phyloP scores from a whole-genome alignment of 2,888 invertebrate species.

The Cephus rjabovi region DNA sequence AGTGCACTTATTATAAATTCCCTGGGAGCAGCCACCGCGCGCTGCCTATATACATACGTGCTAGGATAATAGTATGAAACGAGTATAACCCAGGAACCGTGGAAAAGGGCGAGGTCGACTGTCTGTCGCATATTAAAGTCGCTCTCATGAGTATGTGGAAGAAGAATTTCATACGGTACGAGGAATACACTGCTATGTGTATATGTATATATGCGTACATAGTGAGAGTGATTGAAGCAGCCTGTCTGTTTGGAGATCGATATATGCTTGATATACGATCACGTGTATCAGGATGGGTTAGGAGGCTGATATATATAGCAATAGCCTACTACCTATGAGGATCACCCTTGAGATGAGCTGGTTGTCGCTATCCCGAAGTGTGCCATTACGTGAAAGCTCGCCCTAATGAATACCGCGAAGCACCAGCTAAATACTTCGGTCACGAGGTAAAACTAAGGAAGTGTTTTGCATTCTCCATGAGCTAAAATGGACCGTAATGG shows the following conservation, averaged over 20 bases:
- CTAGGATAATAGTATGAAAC: constrained; percentile 53
- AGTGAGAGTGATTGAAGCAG: not conserved
- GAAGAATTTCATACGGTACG: not conserved
- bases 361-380: not conserved
- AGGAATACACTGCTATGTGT: not conserved
- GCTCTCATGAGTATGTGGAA: constrained; percentile 1
- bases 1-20: constrained; percentile 54
- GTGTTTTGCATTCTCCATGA: constrained; percentile 46
- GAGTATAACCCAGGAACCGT: constrained; percentile 51
- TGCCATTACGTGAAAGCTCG: not conserved
- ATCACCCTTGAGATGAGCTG: not conserved
- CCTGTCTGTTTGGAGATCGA: not conserved
- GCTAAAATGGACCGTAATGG: constrained; percentile 45
- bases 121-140: constrained; percentile 58
- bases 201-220: not conserved
- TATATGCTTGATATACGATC: not conserved
- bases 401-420: not conserved
- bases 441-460: constrained; percentile 28
- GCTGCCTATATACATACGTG: constrained; percentile 35
- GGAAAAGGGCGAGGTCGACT: constrained; percentile 55
- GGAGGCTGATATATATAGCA: not conserved
- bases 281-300: not conserved
- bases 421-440: constrained; percentile 1
- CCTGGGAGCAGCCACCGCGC: constrained; percentile 42
- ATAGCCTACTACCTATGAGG: not conserved